Evolutionary conservation across 2,113 vertebrate species (phyloP), one percentile per base, ranked within the genome.

Genomic region (Laticauda laticaudata): DNA sequence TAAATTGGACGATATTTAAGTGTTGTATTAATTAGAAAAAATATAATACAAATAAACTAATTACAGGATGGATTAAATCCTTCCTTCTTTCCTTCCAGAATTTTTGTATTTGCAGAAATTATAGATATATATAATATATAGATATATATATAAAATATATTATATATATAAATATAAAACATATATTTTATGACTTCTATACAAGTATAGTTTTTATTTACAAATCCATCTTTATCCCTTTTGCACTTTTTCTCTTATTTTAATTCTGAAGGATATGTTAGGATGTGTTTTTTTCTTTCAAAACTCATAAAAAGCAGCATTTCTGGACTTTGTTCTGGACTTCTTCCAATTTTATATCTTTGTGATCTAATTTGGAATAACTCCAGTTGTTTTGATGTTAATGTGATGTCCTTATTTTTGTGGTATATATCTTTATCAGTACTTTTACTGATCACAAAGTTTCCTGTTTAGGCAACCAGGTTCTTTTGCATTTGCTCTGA

Each of bases 1-100:
- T 86, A 91, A 91, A 57, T 91, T 87, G 54, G 39, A 48, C 59
- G 75, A n/a, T 29, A 86, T 86, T 21, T 91, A 48, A 86, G 89
- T 48, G 48, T 45, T 39, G 24, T 86, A 55, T 59, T 91, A 57
- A 91, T 87, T 87, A 87, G 54, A 43, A 57, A 81, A 81, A 91
- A 34, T 26, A 86, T 53, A 39, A 85, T 0, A 54, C 94, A 4
- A 24, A 0, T 90, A 94, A 92, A 3, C 61, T 85, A 81, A 10
- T 43, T 26, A 56, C 15, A 45, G 69, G 43, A 86, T 86, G 57
- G 6, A 86, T 69, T 69, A n/a, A n/a, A n/a, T 69, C 85, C 20
- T 34, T 61, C 56, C 2, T 45, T 89, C 88, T 12, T 14, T 34
- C 9, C 24, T 61, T 29, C 3, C 26, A n/a, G n/a, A 39, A 39